Conservation (phyloP, 2,113 vertebrate genomes). For the Dendropsophus ebraccatus region DNA sequence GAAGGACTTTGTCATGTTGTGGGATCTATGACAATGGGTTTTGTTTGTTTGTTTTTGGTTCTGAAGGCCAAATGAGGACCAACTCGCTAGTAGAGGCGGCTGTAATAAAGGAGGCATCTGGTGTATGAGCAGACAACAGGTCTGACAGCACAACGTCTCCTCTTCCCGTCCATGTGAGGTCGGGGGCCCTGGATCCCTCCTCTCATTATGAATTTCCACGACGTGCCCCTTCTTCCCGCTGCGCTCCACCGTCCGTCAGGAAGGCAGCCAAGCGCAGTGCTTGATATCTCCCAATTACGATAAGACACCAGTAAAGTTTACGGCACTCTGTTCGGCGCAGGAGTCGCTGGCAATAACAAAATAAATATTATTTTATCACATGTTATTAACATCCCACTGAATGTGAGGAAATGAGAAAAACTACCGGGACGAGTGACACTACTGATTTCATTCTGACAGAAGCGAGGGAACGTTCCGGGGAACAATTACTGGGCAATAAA, state of each 20-base stretch:
- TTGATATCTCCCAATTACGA: background rate
- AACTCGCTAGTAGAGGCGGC: no score
- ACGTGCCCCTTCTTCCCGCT: background rate
- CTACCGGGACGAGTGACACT: background rate
- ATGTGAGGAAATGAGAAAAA: constrained; percentile 35
- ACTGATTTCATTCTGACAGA: constrained; percentile 19
- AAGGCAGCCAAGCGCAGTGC: background rate
- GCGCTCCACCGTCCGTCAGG: background rate
- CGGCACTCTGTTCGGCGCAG: background rate
- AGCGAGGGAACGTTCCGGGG: constrained; percentile 3
- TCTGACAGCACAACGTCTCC: background rate
- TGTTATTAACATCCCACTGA: constrained; percentile 9
- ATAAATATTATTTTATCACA: constrained; percentile 34
- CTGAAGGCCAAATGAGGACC: no score
- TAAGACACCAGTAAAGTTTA: constrained; percentile 21
- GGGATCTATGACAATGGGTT: no score
- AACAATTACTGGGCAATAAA: constrained; percentile 32
- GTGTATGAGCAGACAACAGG: no score
- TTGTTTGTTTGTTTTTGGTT: no score
- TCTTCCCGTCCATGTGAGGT: background rate
- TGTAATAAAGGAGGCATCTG: no score
- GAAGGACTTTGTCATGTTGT: no score
- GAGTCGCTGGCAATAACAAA: constrained; percentile 28
- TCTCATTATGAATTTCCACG: background rate
- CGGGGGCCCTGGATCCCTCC: background rate